Percentiles rank a stretch among this genome's conserved stretches.
phyloP scores from a whole-genome alignment of 1,140 invertebrate species.

The Prorops nasuta region DNA sequence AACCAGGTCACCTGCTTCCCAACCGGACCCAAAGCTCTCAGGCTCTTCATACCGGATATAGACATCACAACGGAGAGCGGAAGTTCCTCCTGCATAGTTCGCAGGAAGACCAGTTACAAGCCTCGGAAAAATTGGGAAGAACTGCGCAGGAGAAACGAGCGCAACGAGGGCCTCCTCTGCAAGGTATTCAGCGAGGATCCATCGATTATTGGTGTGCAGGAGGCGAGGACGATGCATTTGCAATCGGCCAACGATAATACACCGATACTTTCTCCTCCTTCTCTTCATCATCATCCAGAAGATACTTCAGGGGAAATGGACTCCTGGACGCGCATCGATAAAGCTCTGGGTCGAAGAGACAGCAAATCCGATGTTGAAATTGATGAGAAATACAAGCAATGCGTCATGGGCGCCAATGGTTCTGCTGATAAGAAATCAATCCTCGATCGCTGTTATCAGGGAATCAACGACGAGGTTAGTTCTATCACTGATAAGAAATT shows the following conservation, averaged over 20 bases:
- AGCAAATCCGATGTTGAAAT: slow-evolving; percentile 35
- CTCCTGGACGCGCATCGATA: no score
- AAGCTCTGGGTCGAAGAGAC: slow-evolving; percentile 7
- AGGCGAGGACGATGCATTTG: no score
- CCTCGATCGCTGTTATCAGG: no score
- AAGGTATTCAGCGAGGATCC: slow-evolving; percentile 41
- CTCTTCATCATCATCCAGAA: neutral
- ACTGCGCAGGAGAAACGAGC: slow-evolving; percentile 48
- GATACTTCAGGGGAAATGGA: neutral
- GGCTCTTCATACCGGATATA: slow-evolving; percentile 58
- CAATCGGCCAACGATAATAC: slow-evolving; percentile 46
- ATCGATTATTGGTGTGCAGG: no score
- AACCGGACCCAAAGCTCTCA: slow-evolving; percentile 56
- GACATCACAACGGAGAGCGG: slow-evolving; percentile 56
- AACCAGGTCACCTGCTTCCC: slow-evolving; percentile 55
- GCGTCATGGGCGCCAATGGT: slow-evolving; percentile 39
- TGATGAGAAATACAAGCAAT: slow-evolving; percentile 51
- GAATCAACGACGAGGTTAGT: neutral
- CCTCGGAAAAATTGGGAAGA: slow-evolving; percentile 54
- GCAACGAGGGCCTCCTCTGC: slow-evolving; percentile 48
- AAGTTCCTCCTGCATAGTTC: no score
- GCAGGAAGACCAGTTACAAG: slow-evolving; percentile 54
- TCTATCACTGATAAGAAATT: neutral
- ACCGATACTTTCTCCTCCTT: slow-evolving; percentile 17
- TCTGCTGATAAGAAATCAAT: slow-evolving; percentile 6